A percentile compares a stretch with the other conserved stretches of the same genome.
These are phyloP conservation scores for Hippocampus mohnikei DNA, from an alignment of 2,113 vertebrate species.

Conservation along the genomic window DNA sequence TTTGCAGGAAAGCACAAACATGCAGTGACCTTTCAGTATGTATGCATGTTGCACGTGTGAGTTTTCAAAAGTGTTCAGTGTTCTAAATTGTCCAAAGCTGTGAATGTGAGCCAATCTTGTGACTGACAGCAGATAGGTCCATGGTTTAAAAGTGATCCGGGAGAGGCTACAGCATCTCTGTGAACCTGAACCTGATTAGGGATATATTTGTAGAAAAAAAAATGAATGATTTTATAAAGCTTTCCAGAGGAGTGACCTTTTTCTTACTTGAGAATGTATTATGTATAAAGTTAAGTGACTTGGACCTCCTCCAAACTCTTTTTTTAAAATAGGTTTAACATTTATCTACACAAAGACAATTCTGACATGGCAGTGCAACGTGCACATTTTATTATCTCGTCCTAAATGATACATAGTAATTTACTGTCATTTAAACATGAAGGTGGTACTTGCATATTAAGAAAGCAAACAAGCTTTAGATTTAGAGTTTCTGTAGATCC, in stretches of 20 bases:
- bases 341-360: background rate
- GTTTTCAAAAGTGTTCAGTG: background rate
- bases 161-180: background rate
- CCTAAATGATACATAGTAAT: background rate
- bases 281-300: background rate
- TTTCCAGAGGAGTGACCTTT: background rate
- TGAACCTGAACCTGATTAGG: background rate
- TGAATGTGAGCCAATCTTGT: too few relatives aligned
- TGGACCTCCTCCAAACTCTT: background rate
- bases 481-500: constrained; percentile 29
- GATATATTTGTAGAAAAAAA: background rate
- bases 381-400: background rate
- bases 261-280: background rate
- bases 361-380: too few relatives aligned
- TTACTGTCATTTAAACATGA: background rate
- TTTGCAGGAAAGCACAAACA: background rate
- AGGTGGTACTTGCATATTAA: background rate
- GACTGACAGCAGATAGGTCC: too few relatives aligned
- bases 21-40: background rate
- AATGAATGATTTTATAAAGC: background rate
- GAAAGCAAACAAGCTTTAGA: background rate
- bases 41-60: background rate
- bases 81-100: background rate
- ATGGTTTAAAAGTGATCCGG: background rate
- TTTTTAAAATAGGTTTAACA: background rate